A percentile compares a stretch with the other conserved stretches of the same genome.
Evolutionary conservation across 30 jellyfish, hydroid and myxozoan genomes (phyloP).

Genomic region (Aurelia aurita): DNA sequence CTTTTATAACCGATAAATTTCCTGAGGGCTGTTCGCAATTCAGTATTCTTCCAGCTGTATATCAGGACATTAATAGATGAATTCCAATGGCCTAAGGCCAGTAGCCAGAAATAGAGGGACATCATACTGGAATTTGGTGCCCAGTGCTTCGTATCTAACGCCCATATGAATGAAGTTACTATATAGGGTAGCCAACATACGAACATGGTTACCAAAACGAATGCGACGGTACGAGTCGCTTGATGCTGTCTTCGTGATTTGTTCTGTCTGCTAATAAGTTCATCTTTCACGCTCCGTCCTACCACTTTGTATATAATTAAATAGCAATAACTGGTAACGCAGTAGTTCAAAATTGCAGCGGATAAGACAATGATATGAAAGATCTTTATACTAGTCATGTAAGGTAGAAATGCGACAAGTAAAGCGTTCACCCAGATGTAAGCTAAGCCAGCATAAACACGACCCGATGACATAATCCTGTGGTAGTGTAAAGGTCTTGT

Average conservation of each 20-base stretch:
- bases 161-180: constrained; percentile 44
- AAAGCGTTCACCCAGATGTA: constrained; percentile 59
- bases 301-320: constrained; percentile 40
- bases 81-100: constrained; percentile 82
- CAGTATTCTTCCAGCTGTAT: constrained; percentile 86
- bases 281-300: constrained; percentile 15
- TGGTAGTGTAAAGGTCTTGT: constrained; percentile 56
- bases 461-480: constrained; percentile 40
- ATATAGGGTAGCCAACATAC: constrained; percentile 88
- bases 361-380: constrained; percentile 44
- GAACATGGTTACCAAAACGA: constrained; percentile 67
- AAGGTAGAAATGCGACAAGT: constrained; percentile 25
- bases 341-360: constrained; percentile 31
- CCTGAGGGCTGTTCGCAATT: constrained; percentile 67
- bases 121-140: constrained; percentile 20
- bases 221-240: constrained; percentile 81
- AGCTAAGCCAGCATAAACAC: constrained; percentile 17
- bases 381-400: neutral
- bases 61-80: constrained; percentile 81
- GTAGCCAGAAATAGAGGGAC: constrained; percentile 56
- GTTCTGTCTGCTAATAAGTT: constrained; percentile 27
- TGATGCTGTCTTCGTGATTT: constrained; percentile 70
- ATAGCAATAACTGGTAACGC: constrained; percentile 20
- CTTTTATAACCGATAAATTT: constrained; percentile 14
- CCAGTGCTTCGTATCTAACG: constrained; percentile 15